Base-by-base conservation (phyloP, 2,888 invertebrate species). In the Hipparchia sbordonii region DNA sequence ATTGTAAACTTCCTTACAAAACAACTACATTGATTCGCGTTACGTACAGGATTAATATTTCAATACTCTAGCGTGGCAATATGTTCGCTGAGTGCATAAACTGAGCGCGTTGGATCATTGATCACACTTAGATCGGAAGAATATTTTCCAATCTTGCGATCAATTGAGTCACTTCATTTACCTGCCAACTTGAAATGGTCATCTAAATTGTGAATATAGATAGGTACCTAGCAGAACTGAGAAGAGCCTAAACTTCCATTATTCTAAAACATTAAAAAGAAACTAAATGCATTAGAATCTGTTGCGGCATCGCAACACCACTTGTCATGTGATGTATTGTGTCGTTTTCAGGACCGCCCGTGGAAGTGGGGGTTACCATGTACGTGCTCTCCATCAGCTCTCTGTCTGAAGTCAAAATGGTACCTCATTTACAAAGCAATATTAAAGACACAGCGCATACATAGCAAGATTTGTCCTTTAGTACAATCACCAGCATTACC, bases 321-420 rank as follows among this genome's bases (percentile, higher is more conserved):
- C 72, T 68, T 81, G 78, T 78, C 77, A 82, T 82, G 45, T 73
- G 78, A 83, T 89, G 82, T 88, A 82, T 89, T 91, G 81, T 92
- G 84, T 91, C 89, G 84, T 90, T 95, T 95, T 94, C 95, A 96
- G 96, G 96, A 94, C 95, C 95, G 90, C 96, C 97, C 84, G 97
- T 97, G 90, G 96, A 96, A 93, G 97, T 97, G 89, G 96, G 96
- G 89, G 96, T 97, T 91, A 97, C 97, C 92, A 96, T 97, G 95
- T 96, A 97, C 95, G 97, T 97, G 93, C 96, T 97, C 92, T 96
- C 96, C 93, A 97, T 97, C 95, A 96, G 96, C 94, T 96, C 97
- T 88, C 96, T 97, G 88, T 97, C 97, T 90, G 97, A 97, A 96
- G 97, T 97, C 89, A 96, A 96, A 95, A 97, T 97, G 93, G 93